Evolutionary conservation across 2,888 invertebrate species (phyloP), one percentile per base, ranked within the genome.

Genomic region (Ormyrus rosae): DNA sequence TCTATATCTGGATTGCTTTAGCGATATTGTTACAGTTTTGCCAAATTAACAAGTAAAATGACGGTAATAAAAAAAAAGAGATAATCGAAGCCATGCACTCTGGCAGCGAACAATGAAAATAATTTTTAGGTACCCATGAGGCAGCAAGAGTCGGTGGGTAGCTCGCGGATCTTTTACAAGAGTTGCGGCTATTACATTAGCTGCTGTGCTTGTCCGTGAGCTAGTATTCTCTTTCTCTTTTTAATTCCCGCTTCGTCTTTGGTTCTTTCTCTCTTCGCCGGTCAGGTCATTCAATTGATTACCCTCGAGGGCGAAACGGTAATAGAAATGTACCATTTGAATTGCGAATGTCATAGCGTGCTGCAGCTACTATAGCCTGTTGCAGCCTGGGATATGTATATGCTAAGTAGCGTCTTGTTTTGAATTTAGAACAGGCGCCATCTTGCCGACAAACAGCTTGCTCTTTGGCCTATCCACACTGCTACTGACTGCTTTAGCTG

Each of bases 381-480:
- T 34, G 34, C 84, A 85, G 84, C 77, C 84, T 79, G 84, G 87
- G 87, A 87, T 89, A 87, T 90, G 90, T 90, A 89, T 89, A 90
- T 90, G 90, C 90, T 90, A 90, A 90, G 87, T 87, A 90, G 90
- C 87, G 86, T 80, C 90, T 90, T 90, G 90, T 90, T 90, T 89
- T 90, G 90, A 90, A 90, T 90, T 90, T 90, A 90, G 90, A 90
- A 90, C 90, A 89, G 90, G 88, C 89, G 89, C 90, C 90, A 90
- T 90, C 86, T 90, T 89, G 88, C 88, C 88, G 88, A 86, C 85
- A 85, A 88, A 85, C 85, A 85, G 86, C 88, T 88, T 90, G 89
- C 89, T 87, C 90, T 90, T 89, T 90, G 89, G 85, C 88, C 89
- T 86, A 13, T 53, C 63, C 13, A 45, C 8, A 10, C 55, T 72